Percentiles rank a stretch among this genome's conserved stretches.
Conservation (phyloP, 53 echinoderm and acorn worm species). For the Zoroaster sp. region DNA sequence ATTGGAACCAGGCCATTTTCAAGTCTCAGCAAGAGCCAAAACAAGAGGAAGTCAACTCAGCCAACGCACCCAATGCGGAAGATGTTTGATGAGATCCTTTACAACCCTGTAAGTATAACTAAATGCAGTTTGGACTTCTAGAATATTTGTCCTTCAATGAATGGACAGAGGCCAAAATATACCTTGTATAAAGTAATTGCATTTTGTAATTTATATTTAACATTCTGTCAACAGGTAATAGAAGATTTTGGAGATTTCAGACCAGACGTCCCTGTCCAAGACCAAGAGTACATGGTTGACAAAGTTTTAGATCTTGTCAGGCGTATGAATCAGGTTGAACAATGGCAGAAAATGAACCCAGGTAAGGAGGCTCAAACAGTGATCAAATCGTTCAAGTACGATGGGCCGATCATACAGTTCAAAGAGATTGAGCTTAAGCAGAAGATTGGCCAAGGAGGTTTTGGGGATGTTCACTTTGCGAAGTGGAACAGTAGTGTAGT, state of each 20-base stretch:
- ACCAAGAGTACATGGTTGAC: slow-evolving; percentile 21
- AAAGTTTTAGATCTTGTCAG: slow-evolving; percentile 18
- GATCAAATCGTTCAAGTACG: slow-evolving; percentile 7
- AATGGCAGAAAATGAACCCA: slow-evolving; percentile 40
- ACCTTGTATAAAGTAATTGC: too few species aligned
- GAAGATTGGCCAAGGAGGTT: slow-evolving; percentile 70
- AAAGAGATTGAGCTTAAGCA: slow-evolving; percentile 37
- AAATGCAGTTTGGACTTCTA: too few species aligned
- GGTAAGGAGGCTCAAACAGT: not conserved
- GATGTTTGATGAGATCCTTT: not conserved
- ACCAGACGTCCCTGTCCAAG: not conserved
- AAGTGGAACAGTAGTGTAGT: slow-evolving; percentile 42
- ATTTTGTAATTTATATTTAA: not conserved
- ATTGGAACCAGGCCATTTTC: slow-evolving; percentile 12
- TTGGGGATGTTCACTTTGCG: slow-evolving; percentile 61
- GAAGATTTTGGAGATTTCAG: not conserved
- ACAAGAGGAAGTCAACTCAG: not conserved
- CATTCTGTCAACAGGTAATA: not conserved
- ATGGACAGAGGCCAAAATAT: too few species aligned
- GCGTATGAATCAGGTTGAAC: slow-evolving; percentile 6
- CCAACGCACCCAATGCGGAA: not conserved
- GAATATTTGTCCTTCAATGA: too few species aligned
- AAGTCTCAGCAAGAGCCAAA: not conserved
- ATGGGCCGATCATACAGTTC: slow-evolving; percentile 32
- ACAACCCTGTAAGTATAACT: slow-evolving; percentile 21